phyloP scores from a whole-genome alignment of 2,888 invertebrate genomes.

The Cheilosia variabilis region DNA sequence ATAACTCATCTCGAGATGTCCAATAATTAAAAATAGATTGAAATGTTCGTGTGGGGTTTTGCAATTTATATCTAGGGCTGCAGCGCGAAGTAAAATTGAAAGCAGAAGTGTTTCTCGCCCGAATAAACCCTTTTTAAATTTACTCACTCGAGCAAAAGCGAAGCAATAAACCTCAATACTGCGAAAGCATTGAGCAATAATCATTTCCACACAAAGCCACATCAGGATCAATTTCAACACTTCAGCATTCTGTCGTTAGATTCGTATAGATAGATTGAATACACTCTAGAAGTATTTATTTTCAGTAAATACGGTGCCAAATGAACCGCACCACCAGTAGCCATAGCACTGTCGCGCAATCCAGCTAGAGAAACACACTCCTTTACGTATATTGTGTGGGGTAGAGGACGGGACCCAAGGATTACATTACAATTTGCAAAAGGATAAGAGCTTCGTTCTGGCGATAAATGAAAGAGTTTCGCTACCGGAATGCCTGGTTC shows the following conservation, averaged over 20 bases:
- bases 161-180: constrained; percentile 18
- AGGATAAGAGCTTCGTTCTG: constrained; percentile 28
- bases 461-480: constrained; percentile 29
- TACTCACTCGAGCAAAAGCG: constrained; percentile 7
- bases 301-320: constrained; percentile 35
- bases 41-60: neutral
- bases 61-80: too few relatives aligned
- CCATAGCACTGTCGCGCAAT: constrained; percentile 7
- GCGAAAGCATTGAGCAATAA: constrained; percentile 30
- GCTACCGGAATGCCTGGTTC: neutral
- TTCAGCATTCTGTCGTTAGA: constrained; percentile 8
- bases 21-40: constrained; percentile 46
- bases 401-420: neutral
- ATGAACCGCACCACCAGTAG: constrained; percentile 22
- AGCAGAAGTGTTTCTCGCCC: neutral
- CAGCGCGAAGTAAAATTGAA: neutral
- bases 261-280: neutral
- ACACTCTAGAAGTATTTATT: constrained; percentile 7
- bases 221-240: constrained; percentile 33
- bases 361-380: constrained; percentile 15
- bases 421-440: constrained; percentile 31
- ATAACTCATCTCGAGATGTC: constrained; percentile 33
- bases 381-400: neutral
- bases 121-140: constrained; percentile 26
- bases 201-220: constrained; percentile 26